Base-by-base conservation (phyloP, 2,113 vertebrate species). In the Lota lota region DNA sequence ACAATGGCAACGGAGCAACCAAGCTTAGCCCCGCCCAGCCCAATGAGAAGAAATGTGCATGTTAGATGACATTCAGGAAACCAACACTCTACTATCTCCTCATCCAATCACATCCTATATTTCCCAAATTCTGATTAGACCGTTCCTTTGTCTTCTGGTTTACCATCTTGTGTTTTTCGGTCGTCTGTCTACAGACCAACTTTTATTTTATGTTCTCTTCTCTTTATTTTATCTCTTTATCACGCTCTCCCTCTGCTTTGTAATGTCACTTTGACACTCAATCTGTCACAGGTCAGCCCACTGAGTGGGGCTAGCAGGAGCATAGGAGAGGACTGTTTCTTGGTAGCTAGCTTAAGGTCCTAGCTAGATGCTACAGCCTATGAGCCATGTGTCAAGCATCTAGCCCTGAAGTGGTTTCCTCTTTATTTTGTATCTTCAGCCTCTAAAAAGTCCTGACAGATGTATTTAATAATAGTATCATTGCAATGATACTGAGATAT, bases 41-140 rank as follows among this genome's bases (percentile, higher is more conserved):
- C 1, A 83, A 76, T 1, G 91, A 93, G 79, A 97, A 92, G 73
- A 97, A 94, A 67, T 98, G 96, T 83, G 88, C 93, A 87, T 98
- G 96, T 83, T 98, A 94, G 89, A 87, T 50, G 12, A 58, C 64
- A 69, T 56, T 60, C 67, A 74, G 75, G 69, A 77, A 79, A 70
- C 40, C n/a, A 76, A 66, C 36, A 22, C 62, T 66, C 54, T 60
- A 8, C 63, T 14, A 16, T 19, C 36, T 4, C 47, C 10, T 50
- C 58, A 67, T 47, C 40, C 8, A 47, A 47, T 22, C 21, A 60
- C 66, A 53, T 54, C 14, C 21, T 53, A 5, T 5, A 12, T 40
- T 16, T 1, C 33, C 15, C 17, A 5, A n/a, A 33, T 33, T 33
- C 28, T 33, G 28, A 1, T 33, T 33, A 33, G 28, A 33, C 28